Percentiles rank a stretch among this genome's conserved stretches.
Conservation (phyloP, 2,797 vertebrate genomes). For the Discoglossus pictus region DNA sequence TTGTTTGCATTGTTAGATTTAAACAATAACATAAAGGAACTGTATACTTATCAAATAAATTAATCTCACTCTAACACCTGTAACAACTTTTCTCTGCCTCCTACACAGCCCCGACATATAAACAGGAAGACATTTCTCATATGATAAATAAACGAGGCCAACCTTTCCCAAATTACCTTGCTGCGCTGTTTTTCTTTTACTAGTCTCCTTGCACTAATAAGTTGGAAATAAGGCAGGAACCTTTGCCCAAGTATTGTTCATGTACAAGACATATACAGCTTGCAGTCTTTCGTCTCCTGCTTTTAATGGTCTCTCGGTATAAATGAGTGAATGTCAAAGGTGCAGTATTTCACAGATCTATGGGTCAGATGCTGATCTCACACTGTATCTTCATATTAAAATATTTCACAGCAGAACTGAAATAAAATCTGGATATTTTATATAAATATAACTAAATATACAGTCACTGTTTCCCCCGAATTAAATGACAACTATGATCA, state of each 20-base stretch:
- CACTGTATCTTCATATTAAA: slow-evolving; percentile 49
- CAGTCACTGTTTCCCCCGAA: too few relatives aligned
- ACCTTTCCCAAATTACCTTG: slow-evolving; percentile 58
- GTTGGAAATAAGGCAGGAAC: slow-evolving; percentile 52
- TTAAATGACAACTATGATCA: too few relatives aligned
- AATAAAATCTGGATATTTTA: not conserved
- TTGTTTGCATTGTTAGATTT: not conserved
- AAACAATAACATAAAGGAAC: slow-evolving; percentile 39
- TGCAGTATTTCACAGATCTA: slow-evolving; percentile 52
- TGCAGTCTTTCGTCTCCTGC: slow-evolving; percentile 36
- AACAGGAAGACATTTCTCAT: slow-evolving; percentile 60
- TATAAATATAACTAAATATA: slow-evolving; percentile 1
- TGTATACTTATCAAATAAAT: slow-evolving; percentile 60
- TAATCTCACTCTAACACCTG: slow-evolving; percentile 60
- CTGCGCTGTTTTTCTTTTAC: slow-evolving; percentile 57
- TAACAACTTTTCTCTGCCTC: slow-evolving; percentile 65
- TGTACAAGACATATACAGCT: slow-evolving; percentile 38
- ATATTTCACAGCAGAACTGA: slow-evolving; percentile 6
- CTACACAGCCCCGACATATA: slow-evolving; percentile 45
- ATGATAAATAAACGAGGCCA: slow-evolving; percentile 61
- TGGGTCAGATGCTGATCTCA: slow-evolving; percentile 56
- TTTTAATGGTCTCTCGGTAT: slow-evolving; percentile 46
- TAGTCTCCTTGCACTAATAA: slow-evolving; percentile 53
- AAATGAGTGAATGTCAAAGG: slow-evolving; percentile 47
- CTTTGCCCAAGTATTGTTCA: slow-evolving; percentile 54